Base-by-base conservation (phyloP, 2,888 invertebrate genomes). In the Spodoptera exigua region DNA sequence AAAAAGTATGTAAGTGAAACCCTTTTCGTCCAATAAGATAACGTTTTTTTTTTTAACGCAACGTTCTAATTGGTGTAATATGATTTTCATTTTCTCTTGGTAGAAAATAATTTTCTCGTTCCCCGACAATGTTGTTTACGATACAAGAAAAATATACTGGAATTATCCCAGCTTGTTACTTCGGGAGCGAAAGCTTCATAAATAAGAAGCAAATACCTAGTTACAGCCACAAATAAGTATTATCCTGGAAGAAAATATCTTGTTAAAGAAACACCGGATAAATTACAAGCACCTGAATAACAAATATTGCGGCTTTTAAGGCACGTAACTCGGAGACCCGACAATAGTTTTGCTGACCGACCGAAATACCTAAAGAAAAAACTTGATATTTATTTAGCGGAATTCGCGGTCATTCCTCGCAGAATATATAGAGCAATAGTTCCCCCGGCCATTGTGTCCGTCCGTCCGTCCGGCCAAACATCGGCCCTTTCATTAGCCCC, bases 391-490 rank as follows among this genome's bases (percentile, higher is more conserved):
- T 85, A 84, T 85, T 82, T 76, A 76, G 77, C 72, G 74, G 83
- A 86, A 86, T 80, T 83, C 74, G 82, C 78, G 85, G 87, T 82
- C 82, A 84, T 87, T 87, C 73, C 70, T 77, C 76, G 75, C 70
- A 74, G 81, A 83, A 86, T 82, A 87, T 83, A 86, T 84, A 79
- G 81, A 75, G 83, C 83, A 83, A 83, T 84, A 79, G 77, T 79
- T 69, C 18, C 64, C 66, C 46, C 35, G 47, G 51, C 71, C 40
- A 69, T 79, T 79, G 65, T 73, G 69, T 61, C 54, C 69, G 73
- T 77, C 58, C 68, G 68, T 65, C 62, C 55, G 58, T 51, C 45
- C 65, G 56, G 56, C 61, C 76, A 65, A 68, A 65, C 70, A 63
- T 62, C 75, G 75, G 75, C 81, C 80, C 82, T 86, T 85, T 85